Percentiles rank a stretch among this genome's conserved stretches.
Conservation (phyloP, 2,113 vertebrate genomes). For the Caranx ignobilis region DNA sequence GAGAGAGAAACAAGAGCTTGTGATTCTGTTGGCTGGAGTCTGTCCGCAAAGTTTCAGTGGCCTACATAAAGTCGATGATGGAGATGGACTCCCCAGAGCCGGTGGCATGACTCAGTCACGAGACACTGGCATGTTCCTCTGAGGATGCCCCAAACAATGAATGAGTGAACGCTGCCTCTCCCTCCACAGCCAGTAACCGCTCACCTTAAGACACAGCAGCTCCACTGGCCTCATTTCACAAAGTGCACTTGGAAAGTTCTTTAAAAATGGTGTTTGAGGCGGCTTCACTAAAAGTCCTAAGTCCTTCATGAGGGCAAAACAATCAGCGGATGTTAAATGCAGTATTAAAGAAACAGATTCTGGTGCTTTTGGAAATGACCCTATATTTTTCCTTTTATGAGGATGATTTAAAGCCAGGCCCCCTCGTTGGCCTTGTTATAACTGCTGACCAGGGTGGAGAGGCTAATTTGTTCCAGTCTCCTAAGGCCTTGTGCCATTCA, state of each 20-base stretch:
- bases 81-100: constrained; percentile 36
- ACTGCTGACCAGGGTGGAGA: constrained; percentile 64
- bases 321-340: neutral
- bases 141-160: constrained; percentile 59
- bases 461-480: constrained; percentile 72
- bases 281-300: constrained; percentile 32
- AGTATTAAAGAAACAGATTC: constrained; percentile 4
- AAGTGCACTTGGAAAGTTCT: constrained; percentile 67
- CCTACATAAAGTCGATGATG: constrained; percentile 78
- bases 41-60: constrained; percentile 70
- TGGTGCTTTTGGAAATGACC: constrained; percentile 19
- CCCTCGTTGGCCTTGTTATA: constrained; percentile 55
- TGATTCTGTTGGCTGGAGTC: constrained; percentile 50
- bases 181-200: neutral
- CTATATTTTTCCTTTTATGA: constrained; percentile 34
- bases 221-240: constrained; percentile 76
- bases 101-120: constrained; percentile 61
- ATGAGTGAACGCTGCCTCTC: constrained; percentile 42
- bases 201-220: constrained; percentile 40
- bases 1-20: constrained; percentile 51
- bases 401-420: constrained; percentile 50
- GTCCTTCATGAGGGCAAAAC: constrained; percentile 22
- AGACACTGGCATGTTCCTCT: constrained; percentile 47
- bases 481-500: constrained; percentile 60
- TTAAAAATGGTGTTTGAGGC: constrained; percentile 37